phyloP scores from a whole-genome alignment of 2,113 vertebrate species.

The Oreamnos americanus region DNA sequence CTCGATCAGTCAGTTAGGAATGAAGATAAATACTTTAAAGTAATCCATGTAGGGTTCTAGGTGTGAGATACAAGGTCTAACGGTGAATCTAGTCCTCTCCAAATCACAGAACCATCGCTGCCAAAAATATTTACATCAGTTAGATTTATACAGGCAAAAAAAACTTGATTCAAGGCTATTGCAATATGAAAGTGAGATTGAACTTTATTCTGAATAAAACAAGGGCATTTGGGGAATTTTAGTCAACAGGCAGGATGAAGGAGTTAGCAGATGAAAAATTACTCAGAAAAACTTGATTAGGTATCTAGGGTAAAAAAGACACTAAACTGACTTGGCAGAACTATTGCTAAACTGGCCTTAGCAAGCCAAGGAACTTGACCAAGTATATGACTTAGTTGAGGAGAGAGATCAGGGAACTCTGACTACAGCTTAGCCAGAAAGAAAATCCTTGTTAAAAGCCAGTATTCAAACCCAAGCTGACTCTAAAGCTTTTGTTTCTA shows the following conservation, averaged over 20 bases:
- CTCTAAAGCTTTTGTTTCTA: background rate
- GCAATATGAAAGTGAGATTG: background rate
- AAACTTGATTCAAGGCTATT: background rate
- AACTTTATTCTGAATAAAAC: background rate
- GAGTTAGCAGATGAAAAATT: background rate
- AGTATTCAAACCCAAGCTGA: background rate
- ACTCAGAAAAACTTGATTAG: background rate
- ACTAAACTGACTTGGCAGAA: background rate
- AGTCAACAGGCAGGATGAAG: background rate
- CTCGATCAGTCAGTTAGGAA: background rate
- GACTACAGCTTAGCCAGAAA: background rate
- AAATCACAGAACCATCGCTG: background rate
- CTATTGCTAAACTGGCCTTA: background rate
- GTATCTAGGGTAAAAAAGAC: background rate
- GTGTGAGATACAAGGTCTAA: background rate
- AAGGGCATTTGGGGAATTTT: background rate
- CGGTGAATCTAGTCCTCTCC: background rate
- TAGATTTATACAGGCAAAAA: background rate
- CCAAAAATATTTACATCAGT: background rate
- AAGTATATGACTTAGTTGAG: background rate
- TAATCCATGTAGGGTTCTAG: background rate
- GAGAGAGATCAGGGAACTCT: background rate
- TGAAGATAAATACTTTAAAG: background rate
- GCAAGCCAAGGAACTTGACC: background rate
- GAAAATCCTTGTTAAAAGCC: background rate